A percentile compares a stretch with the other conserved stretches of the same genome.
Conservation (phyloP, 2,113 vertebrate genomes). For the Nyctereutes procyonoides region DNA sequence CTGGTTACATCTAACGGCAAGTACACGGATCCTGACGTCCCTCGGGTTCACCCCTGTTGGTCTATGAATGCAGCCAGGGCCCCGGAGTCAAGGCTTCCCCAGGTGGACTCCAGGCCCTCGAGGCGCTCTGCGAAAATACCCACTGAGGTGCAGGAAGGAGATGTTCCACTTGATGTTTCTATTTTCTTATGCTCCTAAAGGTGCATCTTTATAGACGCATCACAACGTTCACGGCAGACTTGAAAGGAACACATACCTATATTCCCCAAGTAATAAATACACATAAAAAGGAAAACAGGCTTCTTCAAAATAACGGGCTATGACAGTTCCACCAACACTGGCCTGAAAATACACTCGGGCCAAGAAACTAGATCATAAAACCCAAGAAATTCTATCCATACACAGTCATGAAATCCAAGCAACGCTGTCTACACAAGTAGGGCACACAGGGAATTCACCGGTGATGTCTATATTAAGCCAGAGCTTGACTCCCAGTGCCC, state of each 20-base stretch:
- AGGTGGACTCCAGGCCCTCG: background rate
- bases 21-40: background rate
- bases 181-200: slow-evolving; percentile 16
- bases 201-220: background rate
- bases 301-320: background rate
- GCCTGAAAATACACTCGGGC: background rate
- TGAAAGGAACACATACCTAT: background rate
- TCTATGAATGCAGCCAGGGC: background rate
- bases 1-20: background rate
- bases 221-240: background rate
- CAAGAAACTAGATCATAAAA: slow-evolving; percentile 38
- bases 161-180: background rate
- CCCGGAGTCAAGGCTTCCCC: background rate
- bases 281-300: background rate
- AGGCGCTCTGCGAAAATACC: background rate
- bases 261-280: slow-evolving; percentile 28
- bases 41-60: background rate
- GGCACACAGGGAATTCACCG: background rate
- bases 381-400: background rate
- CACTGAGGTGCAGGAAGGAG: background rate
- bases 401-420: background rate
- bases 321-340: background rate
- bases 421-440: background rate
- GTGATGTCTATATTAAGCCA: background rate
- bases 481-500: background rate